phyloP scores from a whole-genome alignment of 2,797 vertebrate species.

The Anguilla megastoma region DNA sequence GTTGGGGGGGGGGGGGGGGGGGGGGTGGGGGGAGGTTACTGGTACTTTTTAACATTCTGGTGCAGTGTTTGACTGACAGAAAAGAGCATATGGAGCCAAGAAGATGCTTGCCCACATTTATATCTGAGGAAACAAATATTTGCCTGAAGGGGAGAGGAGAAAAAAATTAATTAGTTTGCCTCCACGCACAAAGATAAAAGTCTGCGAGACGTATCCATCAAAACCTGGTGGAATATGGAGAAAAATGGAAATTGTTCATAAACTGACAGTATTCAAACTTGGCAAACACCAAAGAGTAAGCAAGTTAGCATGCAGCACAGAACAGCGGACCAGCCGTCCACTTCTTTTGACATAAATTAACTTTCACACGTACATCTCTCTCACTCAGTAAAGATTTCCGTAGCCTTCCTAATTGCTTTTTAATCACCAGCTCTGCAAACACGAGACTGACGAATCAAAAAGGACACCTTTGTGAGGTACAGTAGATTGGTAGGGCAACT shows the following conservation, averaged over 20 bases:
- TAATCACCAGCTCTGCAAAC: slow-evolving; percentile 79
- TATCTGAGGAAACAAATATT: slow-evolving; percentile 95
- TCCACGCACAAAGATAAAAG: slow-evolving; percentile 88
- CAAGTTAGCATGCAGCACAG: slow-evolving; percentile 77
- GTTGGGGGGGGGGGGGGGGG: not conserved
- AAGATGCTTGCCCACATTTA: slow-evolving; percentile 89
- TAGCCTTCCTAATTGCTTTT: slow-evolving; percentile 83
- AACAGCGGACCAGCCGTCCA: slow-evolving; percentile 77
- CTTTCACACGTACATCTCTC: slow-evolving; percentile 82
- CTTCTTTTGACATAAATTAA: slow-evolving; percentile 87
- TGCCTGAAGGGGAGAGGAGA: slow-evolving; percentile 81
- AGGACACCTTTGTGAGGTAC: slow-evolving; percentile 58
- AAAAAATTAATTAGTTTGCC: slow-evolving; percentile 98
- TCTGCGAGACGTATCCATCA: slow-evolving; percentile 90
- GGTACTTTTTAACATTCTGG: slow-evolving; percentile 65
- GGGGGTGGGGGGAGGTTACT: not conserved
- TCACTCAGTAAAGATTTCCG: slow-evolving; percentile 80
- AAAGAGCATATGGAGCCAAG: slow-evolving; percentile 89
- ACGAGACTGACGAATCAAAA: slow-evolving; percentile 68
- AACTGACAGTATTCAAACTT: slow-evolving; percentile 87
- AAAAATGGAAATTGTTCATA: slow-evolving; percentile 92
- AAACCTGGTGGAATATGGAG: slow-evolving; percentile 86
- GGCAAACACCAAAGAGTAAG: slow-evolving; percentile 82
- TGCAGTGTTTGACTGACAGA: slow-evolving; percentile 85
- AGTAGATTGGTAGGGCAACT: slow-evolving; percentile 39